Base-by-base conservation (phyloP, 1,140 invertebrate species). In the Drosophila quadrilineata region DNA sequence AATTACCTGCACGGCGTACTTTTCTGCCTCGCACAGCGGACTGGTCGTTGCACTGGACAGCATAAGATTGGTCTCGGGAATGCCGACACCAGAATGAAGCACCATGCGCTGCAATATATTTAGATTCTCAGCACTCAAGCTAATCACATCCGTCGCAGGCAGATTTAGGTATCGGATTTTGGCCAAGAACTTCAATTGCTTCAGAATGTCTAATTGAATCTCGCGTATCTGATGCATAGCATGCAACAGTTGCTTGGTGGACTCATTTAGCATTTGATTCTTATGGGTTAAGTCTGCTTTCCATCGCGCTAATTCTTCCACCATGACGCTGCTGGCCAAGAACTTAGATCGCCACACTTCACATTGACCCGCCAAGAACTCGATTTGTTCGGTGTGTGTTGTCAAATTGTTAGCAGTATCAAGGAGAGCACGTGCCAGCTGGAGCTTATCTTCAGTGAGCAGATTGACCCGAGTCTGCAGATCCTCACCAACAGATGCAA, bases 321-420 rank as follows among this genome's bases (percentile, higher is more conserved):
- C 94, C 94, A 97, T 96, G 46, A 98, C 93, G 88, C 96, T 97
- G 91, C 96, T 97, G 16, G 97, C 97, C 71, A 98, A 91, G 90
- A 97, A 98, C 93, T 98, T 98, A 77, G 96, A 98, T 63, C 96
- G 93, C 96, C 97, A 98, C 50, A 98, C 96, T 91, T 98, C 97
- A 90, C 96, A 97, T 79, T 98, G 96, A 2, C 97, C 96, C 17
- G 96, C 95, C 16, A 98, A 90, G 92, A 95, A 96, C 88, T 98
- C 97, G 2, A 96, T 95, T 91, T 98, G 95, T 89, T 98, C 97
- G 89, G 96, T 95, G 90, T 97, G 96, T 1, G 95, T 94, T 38
- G 93, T 94, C 31, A 97, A 91, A 89, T 95, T 93, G 89, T 96
- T 94, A 6, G 95, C 94, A 35, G 96, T 97, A 74, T 94, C 95